phyloP scores from a whole-genome alignment of 1,140 invertebrate genomes.

The Platyscapa corneri region DNA sequence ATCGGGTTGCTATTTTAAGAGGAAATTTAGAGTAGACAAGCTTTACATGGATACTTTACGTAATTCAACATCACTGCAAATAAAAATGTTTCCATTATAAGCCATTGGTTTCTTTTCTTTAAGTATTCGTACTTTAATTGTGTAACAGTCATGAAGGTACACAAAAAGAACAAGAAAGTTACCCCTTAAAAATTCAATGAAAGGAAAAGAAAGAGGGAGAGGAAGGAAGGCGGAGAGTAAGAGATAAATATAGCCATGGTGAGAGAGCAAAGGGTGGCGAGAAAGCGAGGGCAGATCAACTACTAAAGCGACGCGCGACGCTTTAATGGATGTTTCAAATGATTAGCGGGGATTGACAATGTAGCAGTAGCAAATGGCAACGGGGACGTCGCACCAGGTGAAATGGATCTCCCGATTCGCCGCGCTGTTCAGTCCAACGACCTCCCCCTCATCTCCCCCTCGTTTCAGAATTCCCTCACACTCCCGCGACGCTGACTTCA shows the following conservation, averaged over 20 bases:
- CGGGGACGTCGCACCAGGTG: constrained; percentile 13
- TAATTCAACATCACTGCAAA: neutral
- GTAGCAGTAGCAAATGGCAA: constrained; percentile 11
- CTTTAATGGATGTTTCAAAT: constrained; percentile 54
- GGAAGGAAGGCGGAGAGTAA: neutral
- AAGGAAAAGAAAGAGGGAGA: neutral
- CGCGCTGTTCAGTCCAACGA: neutral
- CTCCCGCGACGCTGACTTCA: neutral
- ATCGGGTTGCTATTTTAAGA: neutral
- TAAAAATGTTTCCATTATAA: neutral
- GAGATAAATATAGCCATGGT: constrained; percentile 34
- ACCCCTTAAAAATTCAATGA: neutral
- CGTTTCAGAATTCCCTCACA: neutral
- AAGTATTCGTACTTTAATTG: neutral
- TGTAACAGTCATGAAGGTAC: neutral
- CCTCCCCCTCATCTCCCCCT: neutral
- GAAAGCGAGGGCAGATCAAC: constrained; percentile 54
- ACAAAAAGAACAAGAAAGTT: neutral
- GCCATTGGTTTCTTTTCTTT: neutral
- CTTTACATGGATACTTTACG: no score
- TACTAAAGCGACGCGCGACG: constrained; percentile 34
- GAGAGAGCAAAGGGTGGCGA: constrained; percentile 44
- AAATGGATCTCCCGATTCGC: constrained; percentile 40
- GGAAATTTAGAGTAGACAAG: neutral
- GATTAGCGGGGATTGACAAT: constrained; percentile 54